A percentile compares a stretch with the other conserved stretches of the same genome.
These are phyloP conservation scores for Zaprionus ghesquierei DNA, from an alignment of 1,140 invertebrate genomes.

Conservation along the genomic window DNA sequence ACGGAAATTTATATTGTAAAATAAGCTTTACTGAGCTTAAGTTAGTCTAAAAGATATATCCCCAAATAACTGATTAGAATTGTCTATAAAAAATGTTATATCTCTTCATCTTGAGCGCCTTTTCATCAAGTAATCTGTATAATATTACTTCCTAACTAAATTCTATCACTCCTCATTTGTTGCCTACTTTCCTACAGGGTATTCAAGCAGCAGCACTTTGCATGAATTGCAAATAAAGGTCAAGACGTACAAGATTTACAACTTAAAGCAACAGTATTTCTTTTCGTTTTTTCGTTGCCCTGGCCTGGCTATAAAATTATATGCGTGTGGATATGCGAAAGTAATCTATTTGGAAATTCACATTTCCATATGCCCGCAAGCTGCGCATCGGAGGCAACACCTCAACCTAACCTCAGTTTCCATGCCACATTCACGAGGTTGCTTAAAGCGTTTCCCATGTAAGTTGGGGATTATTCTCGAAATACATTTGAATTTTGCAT, in stretches of 20 bases:
- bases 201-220: background rate
- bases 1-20: too few species aligned
- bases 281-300: background rate
- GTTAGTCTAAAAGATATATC: too few species aligned
- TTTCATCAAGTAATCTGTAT: too few species aligned
- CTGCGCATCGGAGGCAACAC: slow-evolving; percentile 1
- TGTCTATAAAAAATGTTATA: too few species aligned
- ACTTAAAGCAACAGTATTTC: background rate
- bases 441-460: background rate
- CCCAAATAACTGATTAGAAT: background rate
- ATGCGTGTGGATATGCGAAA: background rate
- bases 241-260: slow-evolving; percentile 1
- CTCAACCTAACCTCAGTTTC: background rate
- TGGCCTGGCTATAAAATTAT: background rate
- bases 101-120: too few species aligned
- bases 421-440: background rate
- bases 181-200: background rate
- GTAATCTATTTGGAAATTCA: background rate
- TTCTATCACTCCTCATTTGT: too few species aligned
- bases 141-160: too few species aligned
- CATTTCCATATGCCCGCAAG: background rate
- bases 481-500: background rate
- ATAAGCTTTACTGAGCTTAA: too few species aligned
- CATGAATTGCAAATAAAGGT: background rate
- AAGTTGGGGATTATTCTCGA: background rate